Evolutionary conservation across 2,797 vertebrate species (phyloP).

Genomic region (Sus cebifrons): DNA sequence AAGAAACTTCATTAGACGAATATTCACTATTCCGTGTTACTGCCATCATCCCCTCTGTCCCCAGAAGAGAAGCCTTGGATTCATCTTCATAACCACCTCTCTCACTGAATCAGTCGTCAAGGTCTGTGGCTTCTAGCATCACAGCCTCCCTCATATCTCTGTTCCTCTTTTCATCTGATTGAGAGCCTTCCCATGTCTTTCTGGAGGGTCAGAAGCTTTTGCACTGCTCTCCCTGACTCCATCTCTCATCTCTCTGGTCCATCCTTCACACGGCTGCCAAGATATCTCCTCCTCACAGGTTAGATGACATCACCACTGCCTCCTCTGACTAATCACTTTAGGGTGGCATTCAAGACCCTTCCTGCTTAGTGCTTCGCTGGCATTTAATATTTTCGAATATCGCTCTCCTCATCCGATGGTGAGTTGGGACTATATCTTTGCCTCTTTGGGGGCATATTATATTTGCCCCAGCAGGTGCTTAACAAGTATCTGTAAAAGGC

Average conservation of each 20-base stretch:
- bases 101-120: background rate
- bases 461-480: background rate
- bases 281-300: background rate
- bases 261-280: background rate
- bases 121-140: background rate
- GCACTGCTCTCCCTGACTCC: background rate
- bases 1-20: background rate
- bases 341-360: background rate
- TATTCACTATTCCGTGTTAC: background rate
- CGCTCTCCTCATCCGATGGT: background rate
- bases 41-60: background rate
- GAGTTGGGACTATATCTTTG: background rate
- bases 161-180: background rate
- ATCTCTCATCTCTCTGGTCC: background rate
- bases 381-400: conserved; percentile 2
- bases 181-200: background rate
- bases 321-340: background rate
- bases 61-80: background rate
- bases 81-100: background rate
- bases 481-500: background rate
- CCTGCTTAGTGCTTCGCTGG: background rate
- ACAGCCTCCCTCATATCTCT: background rate
- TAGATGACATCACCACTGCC: background rate
- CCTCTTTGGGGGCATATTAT: background rate
- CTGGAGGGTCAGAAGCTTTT: background rate